Evolutionary conservation across 2,888 invertebrate species (phyloP), one percentile per base, ranked within the genome.

Genomic region (Carcina quercana): DNA sequence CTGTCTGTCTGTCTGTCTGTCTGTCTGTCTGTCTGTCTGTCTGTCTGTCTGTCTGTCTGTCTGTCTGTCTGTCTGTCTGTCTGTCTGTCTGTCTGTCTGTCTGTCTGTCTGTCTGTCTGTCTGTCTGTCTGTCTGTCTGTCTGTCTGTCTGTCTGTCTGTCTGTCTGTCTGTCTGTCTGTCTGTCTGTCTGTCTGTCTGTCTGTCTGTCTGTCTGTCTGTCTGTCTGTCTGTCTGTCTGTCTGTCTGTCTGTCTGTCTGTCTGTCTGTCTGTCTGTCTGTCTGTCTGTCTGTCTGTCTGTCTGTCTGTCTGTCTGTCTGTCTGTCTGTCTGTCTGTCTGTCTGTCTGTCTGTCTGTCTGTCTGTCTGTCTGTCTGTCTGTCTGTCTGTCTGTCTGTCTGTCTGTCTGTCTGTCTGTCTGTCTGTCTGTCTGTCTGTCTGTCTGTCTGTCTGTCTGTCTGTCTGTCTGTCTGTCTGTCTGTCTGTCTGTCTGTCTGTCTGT

Each of bases 1-100:
- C 25, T 25, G 25, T 25, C 25, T 25, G 25, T 25, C 25, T 25
- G 25, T 25, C 25, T 25, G 25, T 25, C 25, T 25, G 25, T 25
- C 25, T 25, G 25, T 25, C 25, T 25, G 25, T 25, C 25, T 25
- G 25, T 25, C 25, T 25, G 25, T 25, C 25, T 25, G 25, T 25
- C 25, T 25, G 25, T 25, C 25, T 25, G 25, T 25, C 25, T 25
- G 25, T 25, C 25, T 25, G 25, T 25, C 25, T 25, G 25, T 25
- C 25, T 25, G 25, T 25, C 25, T 25, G 25, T 25, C 25, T 25
- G 25, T 25, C 25, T 25, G 25, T 25, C 25, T 25, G 25, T 25
- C 25, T 25, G 25, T 25, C 25, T 25, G 25, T 25, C 25, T 25
- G 25, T 25, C 25, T 25, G 25, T 25, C 25, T 25, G 25, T 25